phyloP scores from a whole-genome alignment of 2,888 invertebrate species.

The Tryphoninae sp. region DNA sequence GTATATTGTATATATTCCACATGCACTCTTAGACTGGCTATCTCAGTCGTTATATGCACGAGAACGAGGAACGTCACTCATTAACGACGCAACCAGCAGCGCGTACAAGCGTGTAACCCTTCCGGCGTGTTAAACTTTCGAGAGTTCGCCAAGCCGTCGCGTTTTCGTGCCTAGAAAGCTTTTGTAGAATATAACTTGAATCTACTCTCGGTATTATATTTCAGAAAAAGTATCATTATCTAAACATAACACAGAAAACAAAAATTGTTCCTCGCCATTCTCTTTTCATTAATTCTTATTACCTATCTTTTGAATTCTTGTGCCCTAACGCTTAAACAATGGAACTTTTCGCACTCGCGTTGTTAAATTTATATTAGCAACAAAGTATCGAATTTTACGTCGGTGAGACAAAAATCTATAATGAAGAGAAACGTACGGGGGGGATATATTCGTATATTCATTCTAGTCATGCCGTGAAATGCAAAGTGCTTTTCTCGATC shows the following conservation, averaged over 20 bases:
- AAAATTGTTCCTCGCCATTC: neutral
- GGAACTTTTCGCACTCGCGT: too few species aligned
- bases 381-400: neutral
- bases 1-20: conserved; percentile 19
- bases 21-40: neutral
- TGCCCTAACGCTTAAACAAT: neutral
- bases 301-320: neutral
- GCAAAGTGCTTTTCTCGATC: conserved; percentile 40
- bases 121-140: conserved; percentile 62
- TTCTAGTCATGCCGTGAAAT: conserved; percentile 1
- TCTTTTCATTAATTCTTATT: neutral
- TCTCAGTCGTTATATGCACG: neutral
- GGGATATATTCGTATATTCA: neutral
- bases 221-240: neutral
- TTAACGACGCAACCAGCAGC: conserved; percentile 63
- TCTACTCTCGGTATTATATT: conserved; percentile 10
- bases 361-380: too few species aligned
- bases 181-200: neutral
- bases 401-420: neutral
- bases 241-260: neutral
- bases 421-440: too few species aligned
- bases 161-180: conserved; percentile 2
- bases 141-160: conserved; percentile 35
- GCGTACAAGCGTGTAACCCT: conserved; percentile 61
- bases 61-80: conserved; percentile 55